Evolutionary conservation across 2,888 invertebrate genomes (phyloP), one percentile per base, ranked within the genome.

Genomic region (Nymphalis c-album): DNA sequence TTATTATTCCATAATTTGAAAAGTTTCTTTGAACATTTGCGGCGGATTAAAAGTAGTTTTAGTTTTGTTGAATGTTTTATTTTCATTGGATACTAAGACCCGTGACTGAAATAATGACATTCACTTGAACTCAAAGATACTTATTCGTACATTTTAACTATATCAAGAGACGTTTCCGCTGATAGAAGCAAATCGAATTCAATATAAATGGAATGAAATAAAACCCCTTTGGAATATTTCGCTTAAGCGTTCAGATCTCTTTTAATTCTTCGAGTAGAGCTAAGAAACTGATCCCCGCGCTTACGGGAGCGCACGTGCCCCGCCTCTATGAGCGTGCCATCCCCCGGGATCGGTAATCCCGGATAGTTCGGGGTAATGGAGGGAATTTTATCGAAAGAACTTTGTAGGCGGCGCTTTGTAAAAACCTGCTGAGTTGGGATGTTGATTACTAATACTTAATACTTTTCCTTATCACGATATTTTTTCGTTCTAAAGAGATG

Each of bases 341-440:
- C 72, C 66, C 72, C 57, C 63, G 73, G 69, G 69, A 75, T 74
- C 68, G 50, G 72, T 75, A 75, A 75, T 74, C 74, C 70, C 20
- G 63, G 73, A 69, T 74, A 69, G 75, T 73, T 74, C 67, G 68
- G 71, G 66, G 70, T 73, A 74, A 74, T 74, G 70, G 73, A 71
- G 60, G 68, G 73, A 71, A 71, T 73, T 73, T 71, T 68, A 68
- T 73, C 53, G 64, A 57, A 55, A 57, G 67, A 73, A 71, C 69
- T 70, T 73, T 68, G 71, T 69, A 69, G 72, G 73, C 67, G 66
- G 69, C 60, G 62, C 68, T 72, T 68, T 64, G 61, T 68, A 70
- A 73, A 53, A 64, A 69, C 65, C 60, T 68, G 51, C 68, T 64
- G 72, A 58, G 53, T 55, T 71, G 50, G 57, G 57, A 60, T 62